Evolutionary conservation across 1,140 invertebrate genomes (phyloP).

Genomic region (Apocrypta bakeri): DNA sequence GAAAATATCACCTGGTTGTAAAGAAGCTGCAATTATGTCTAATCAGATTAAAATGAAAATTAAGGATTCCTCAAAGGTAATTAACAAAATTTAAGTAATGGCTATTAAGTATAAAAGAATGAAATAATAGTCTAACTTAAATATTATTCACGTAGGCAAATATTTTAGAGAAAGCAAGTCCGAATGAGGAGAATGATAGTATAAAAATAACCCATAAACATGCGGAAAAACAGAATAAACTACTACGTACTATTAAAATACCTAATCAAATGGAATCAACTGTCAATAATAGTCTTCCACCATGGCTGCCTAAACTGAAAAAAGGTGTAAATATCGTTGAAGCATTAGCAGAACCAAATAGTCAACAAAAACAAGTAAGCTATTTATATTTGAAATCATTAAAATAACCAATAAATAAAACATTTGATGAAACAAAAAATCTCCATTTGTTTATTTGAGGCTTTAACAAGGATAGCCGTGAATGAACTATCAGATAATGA

Average conservation of each 20-base stretch:
- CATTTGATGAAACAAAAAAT: not conserved
- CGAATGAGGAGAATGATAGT: not conserved
- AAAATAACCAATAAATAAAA: not conserved
- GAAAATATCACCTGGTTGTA: constrained; percentile 83
- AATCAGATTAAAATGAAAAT: constrained; percentile 76
- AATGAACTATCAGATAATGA: constrained; percentile 65
- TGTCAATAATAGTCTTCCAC: constrained; percentile 62
- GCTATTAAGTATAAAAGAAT: not conserved
- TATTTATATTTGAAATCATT: constrained; percentile 49
- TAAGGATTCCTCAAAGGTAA: constrained; percentile 61
- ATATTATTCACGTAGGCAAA: not conserved
- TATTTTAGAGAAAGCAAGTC: not conserved
- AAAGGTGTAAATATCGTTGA: constrained; percentile 75
- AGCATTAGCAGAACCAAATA: constrained; percentile 78
- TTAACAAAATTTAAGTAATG: not conserved
- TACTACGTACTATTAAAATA: not conserved
- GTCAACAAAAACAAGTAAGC: constrained; percentile 78
- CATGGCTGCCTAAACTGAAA: constrained; percentile 68
- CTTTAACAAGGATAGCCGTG: constrained; percentile 75
- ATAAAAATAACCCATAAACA: constrained; percentile 10
- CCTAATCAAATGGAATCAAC: constrained; percentile 29
- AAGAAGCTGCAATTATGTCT: constrained; percentile 77
- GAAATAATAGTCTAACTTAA: not conserved
- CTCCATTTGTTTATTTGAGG: constrained; percentile 62
- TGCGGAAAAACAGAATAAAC: not conserved